phyloP scores from a whole-genome alignment of 2,888 invertebrate genomes.

The Apomyelois bistriatella region DNA sequence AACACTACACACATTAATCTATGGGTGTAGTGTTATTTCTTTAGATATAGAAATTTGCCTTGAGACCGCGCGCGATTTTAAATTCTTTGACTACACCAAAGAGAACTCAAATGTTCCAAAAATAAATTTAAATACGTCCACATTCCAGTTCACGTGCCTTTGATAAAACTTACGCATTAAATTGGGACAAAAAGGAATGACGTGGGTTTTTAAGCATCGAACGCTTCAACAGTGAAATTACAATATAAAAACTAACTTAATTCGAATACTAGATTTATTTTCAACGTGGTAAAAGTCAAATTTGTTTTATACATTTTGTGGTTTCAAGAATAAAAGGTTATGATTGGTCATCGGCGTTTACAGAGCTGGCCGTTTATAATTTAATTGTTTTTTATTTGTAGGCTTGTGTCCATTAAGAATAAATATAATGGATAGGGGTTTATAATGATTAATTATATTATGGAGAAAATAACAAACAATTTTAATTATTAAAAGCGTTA shows the following conservation, averaged over 20 bases:
- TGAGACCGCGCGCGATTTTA: not conserved
- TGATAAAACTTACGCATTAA: constrained; percentile 23
- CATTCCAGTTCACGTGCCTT: constrained; percentile 27
- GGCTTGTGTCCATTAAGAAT: too few species aligned
- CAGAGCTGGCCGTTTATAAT: constrained; percentile 19
- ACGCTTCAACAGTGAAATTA: not conserved
- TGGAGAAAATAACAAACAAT: too few species aligned
- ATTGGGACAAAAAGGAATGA: constrained; percentile 20
- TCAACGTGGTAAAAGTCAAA: not conserved
- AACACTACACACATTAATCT: too few species aligned
- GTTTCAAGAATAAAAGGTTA: constrained; percentile 18
- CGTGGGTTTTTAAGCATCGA: constrained; percentile 21
- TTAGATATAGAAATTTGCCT: not conserved
- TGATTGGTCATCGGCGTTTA: constrained; percentile 25
- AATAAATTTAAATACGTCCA: constrained; percentile 11
- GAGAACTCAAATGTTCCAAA: not conserved
- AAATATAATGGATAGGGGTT: too few species aligned
- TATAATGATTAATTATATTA: too few species aligned
- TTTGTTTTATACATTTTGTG: not conserved
- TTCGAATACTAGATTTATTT: not conserved
- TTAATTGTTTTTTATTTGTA: constrained; percentile 12
- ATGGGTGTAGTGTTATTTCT: too few species aligned
- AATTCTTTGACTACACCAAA: too few species aligned
- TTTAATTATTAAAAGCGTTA: too few species aligned
- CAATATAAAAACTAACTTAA: not conserved